A percentile compares a stretch with the other conserved stretches of the same genome.
Evolutionary conservation across 2,797 vertebrate genomes (phyloP).

Genomic region (Enteromius argenteus): DNA sequence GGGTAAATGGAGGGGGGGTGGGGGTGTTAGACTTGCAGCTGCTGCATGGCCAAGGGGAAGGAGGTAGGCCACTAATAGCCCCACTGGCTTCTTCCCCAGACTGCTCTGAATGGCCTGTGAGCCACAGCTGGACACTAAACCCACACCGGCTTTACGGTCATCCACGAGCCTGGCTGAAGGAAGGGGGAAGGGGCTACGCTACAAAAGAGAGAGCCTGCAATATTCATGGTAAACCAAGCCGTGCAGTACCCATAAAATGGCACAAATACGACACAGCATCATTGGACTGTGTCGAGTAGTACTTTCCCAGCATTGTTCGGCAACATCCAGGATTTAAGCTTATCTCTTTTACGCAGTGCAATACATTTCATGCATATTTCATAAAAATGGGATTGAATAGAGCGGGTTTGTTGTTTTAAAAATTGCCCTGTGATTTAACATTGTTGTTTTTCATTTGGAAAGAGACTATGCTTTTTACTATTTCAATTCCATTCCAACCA

Average conservation of each 20-base stretch:
- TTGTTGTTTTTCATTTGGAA: background rate
- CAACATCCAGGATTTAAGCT: background rate
- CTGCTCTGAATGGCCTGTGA: conserved; percentile 62
- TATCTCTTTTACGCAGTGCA: background rate
- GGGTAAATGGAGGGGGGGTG: conserved; percentile 41
- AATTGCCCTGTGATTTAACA: background rate
- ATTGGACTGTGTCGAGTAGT: background rate
- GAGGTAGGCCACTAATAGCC: conserved; percentile 64
- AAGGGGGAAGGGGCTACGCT: conserved; percentile 51
- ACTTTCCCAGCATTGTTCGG: background rate
- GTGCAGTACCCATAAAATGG: conserved; percentile 15
- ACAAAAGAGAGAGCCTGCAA: conserved; percentile 57
- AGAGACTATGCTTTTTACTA: background rate
- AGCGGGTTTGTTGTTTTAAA: background rate
- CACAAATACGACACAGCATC: conserved; percentile 20
- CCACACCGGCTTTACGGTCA: conserved; percentile 63
- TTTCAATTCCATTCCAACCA: background rate
- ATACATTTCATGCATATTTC: background rate
- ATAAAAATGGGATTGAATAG: background rate
- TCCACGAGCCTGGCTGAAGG: conserved; percentile 30
- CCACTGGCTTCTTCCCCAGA: conserved; percentile 61
- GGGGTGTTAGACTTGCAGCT: conserved; percentile 62
- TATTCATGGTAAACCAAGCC: conserved; percentile 28
- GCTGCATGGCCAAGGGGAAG: conserved; percentile 66
- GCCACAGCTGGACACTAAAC: conserved; percentile 66